phyloP scores from a whole-genome alignment of 2,797 vertebrate genomes.

The Siniperca obscura region DNA sequence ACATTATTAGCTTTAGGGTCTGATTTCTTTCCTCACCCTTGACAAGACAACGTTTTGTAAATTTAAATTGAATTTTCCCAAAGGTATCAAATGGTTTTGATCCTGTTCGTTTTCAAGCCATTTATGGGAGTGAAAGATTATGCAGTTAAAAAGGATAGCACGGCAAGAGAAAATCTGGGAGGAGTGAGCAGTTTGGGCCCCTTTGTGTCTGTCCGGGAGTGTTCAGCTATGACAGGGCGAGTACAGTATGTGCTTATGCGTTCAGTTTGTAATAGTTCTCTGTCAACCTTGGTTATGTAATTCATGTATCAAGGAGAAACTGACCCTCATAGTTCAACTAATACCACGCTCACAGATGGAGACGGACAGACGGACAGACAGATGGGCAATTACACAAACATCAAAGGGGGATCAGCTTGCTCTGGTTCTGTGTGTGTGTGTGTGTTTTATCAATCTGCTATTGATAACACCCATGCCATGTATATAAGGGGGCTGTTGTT shows the following conservation, averaged over 20 bases:
- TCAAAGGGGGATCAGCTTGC: slow-evolving; percentile 67
- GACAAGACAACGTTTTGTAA: slow-evolving; percentile 21
- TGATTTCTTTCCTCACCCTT: slow-evolving; percentile 27
- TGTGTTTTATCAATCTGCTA: slow-evolving; percentile 16
- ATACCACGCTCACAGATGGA: slow-evolving; percentile 53
- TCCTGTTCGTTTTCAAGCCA: slow-evolving; percentile 48
- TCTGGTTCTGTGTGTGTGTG: slow-evolving; percentile 17
- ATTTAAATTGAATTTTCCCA: background rate
- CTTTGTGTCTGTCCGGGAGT: slow-evolving; percentile 46
- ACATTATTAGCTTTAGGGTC: background rate
- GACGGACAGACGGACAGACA: slow-evolving; percentile 59
- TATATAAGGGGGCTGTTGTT: slow-evolving; percentile 8
- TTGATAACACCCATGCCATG: slow-evolving; percentile 23
- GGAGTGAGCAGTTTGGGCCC: slow-evolving; percentile 33
- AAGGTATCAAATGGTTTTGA: slow-evolving; percentile 21
- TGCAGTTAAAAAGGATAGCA: slow-evolving; percentile 24
- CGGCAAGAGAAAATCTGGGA: slow-evolving; percentile 22
- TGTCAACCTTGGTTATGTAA: slow-evolving; percentile 75
- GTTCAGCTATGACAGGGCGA: slow-evolving; percentile 65
- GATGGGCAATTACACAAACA: slow-evolving; percentile 54
- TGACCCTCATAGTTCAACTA: slow-evolving; percentile 65
- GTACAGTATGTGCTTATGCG: slow-evolving; percentile 54
- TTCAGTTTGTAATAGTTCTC: slow-evolving; percentile 66
- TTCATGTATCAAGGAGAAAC: slow-evolving; percentile 70
- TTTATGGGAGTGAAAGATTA: slow-evolving; percentile 61